Evolutionary conservation across 2,797 vertebrate species (phyloP).

Genomic region (Rhynchotus rufescens): DNA sequence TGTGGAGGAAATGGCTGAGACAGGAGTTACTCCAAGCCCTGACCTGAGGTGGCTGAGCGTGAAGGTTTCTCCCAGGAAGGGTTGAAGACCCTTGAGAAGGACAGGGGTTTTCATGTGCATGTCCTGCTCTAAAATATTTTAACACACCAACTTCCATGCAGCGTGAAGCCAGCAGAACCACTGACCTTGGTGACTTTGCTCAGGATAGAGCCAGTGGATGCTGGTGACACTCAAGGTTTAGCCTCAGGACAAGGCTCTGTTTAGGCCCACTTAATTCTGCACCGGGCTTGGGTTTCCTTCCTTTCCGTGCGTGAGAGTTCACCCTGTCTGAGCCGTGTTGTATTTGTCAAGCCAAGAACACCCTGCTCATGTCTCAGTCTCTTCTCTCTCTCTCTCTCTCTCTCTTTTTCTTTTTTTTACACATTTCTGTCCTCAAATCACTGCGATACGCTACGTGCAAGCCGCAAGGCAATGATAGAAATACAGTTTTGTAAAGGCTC

Average conservation of each 20-base stretch:
- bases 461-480: background rate
- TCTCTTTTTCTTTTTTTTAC: background rate
- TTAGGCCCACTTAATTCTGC: background rate
- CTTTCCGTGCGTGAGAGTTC: background rate
- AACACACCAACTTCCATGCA: background rate
- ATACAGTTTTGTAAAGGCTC: conserved; percentile 23
- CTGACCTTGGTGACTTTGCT: background rate
- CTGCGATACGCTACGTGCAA: background rate
- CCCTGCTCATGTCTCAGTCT: background rate
- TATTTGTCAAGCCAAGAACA: background rate
- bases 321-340: background rate
- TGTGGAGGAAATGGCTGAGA: background rate
- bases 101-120: background rate
- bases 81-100: background rate
- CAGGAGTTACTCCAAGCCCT: background rate
- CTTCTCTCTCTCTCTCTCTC: background rate
- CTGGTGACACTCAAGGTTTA: background rate
- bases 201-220: background rate
- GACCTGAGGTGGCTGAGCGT: background rate
- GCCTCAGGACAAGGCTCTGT: background rate
- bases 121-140: background rate
- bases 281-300: background rate
- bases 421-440: background rate
- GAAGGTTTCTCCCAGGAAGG: background rate
- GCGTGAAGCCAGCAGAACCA: background rate